A percentile compares a stretch with the other conserved stretches of the same genome.
These are phyloP conservation scores for Arenaria interpres DNA, from an alignment of 2,113 vertebrate genomes.

Conservation along the genomic window DNA sequence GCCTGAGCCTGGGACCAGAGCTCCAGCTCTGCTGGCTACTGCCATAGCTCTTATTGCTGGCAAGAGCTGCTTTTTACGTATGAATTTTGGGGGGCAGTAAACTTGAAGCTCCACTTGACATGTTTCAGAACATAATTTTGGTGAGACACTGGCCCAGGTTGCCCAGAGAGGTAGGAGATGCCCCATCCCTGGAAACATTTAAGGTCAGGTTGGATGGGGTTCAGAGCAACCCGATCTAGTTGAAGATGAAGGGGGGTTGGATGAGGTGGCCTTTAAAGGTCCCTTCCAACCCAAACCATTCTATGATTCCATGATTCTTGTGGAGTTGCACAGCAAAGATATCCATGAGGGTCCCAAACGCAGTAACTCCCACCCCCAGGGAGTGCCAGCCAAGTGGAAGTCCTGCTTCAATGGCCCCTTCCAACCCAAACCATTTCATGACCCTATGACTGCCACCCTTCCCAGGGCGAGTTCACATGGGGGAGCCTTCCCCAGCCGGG, in stretches of 20 bases:
- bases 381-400: neutral
- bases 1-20: neutral
- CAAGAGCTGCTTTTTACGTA: neutral
- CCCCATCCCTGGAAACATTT: neutral
- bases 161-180: neutral
- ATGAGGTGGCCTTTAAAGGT: no score
- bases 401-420: neutral
- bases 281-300: neutral
- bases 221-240: neutral
- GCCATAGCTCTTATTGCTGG: neutral
- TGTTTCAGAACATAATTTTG: neutral
- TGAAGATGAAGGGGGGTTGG: neutral
- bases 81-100: neutral
- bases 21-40: neutral
- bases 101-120: neutral
- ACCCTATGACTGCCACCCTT: neutral
- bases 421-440: neutral
- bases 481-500: neutral
- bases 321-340: neutral
- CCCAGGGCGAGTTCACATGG: accelerated
- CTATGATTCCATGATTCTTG: neutral
- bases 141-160: neutral
- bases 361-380: neutral
- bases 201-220: neutral
- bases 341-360: neutral